Evolutionary conservation across 2,888 invertebrate species (phyloP), one percentile per base, ranked within the genome.

Genomic region (Sylvicola fuscatus): DNA sequence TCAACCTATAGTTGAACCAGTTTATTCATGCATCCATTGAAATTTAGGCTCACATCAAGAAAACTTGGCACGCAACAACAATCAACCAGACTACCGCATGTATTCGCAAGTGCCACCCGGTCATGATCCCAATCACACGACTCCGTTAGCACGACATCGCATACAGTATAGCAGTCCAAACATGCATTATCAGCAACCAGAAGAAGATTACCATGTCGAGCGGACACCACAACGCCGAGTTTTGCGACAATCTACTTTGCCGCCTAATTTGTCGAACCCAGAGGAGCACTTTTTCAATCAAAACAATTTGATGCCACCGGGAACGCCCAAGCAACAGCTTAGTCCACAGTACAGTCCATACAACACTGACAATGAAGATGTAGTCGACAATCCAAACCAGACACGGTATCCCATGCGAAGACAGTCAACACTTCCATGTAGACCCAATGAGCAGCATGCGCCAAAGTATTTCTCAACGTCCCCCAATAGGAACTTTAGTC

Each of bases 21-120:
- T 32, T 31, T 27, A 27, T 13, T 14, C 6, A 7, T 34, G 5
- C 8, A 31, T 17, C 11, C 31, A 27, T 32, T 21, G 14, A 14
- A 34, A 32, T 39, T 38, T 45, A 67, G 66, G 65, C 50, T 65
- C 66, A 34, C 62, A 66, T 2, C 60, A 63, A 10, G 53, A 65
- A 46, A 60, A 5, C 47, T 61, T 10, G 7, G 6, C 12, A 12
- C 43, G 3, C 1, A 17, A 27, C n/a, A 5, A 8, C 29, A 62
- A 60, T 40, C 64, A 66, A 2, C 60, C 67, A 26, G 63, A 70
- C 51, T 53, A 68, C 48, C 57, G 68, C 42, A 58, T 70, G 37
- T 65, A 69, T 50, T 65, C 66, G 44, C 72, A 72, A 47, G 51
- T 73, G 21, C 72, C 70, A 13, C 57, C 68, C 34, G 63, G 64